Base-by-base conservation (phyloP, 1,140 invertebrate genomes). In the Aphaenogaster rudis region DNA sequence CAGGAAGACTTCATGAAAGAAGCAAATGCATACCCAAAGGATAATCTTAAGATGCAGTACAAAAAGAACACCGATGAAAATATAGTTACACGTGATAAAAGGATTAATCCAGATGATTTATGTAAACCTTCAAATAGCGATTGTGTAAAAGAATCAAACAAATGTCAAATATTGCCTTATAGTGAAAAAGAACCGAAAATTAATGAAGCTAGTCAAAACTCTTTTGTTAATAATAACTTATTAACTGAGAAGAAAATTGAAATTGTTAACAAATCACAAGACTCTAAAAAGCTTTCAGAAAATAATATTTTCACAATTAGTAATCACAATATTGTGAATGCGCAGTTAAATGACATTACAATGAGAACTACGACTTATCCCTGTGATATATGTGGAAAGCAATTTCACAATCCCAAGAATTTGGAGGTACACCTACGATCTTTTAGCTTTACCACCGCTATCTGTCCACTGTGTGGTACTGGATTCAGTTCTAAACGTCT, bases 341-440 rank as follows among this genome's bases (percentile, higher is more conserved):
- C 1, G 2, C 42, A 61, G 28, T 13, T 6, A 17, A 15, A 50
- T 28, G 2, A 17, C 1, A 45, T 2, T 69, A 21, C 21, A 76
- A 1, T 6, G 33, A 57, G 42, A 36, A 42, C 1, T 59, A 28
- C 7, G 0, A 88, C 28, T 7, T 93, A 66, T 52, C 91, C 91
- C 0, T 93, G 93, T 69, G 2, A 9, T 9, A 57, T 87, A 63
- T 94, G 93, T 39, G 81, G 87, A 0, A 88, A 85, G 8, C 86
- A 92, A 13, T 94, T 94, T 39, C 89, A 91, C 9, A 93, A 69
- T 0, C 15, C 28, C 0, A 67, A 81, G 0, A 93, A 91, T 69
- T 87, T 88, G 39, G 78, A 87, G 0, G 78, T 88, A 48, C 93
- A 94, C 42, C 15, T 28, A 5, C 89, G 89, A 8, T 67, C 39